A percentile compares a stretch with the other conserved stretches of the same genome.
These are phyloP conservation scores for Spialia ferax DNA, from an alignment of 2,888 invertebrate species.

Conservation along the genomic window DNA sequence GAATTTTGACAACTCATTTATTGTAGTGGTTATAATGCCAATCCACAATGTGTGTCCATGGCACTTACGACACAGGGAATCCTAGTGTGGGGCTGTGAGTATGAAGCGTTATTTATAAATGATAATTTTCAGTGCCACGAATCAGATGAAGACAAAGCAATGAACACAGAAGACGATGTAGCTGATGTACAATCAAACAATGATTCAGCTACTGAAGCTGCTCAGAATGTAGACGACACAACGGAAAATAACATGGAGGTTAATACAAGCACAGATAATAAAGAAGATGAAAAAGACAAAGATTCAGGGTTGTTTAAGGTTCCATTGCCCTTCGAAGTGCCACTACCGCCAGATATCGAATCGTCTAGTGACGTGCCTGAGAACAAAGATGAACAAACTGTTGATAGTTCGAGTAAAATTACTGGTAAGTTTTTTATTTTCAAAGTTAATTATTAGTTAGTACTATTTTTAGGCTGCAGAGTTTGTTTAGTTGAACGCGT, in stretches of 20 bases:
- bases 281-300: constrained; percentile 28
- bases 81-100: too few species aligned
- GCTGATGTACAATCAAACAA: constrained; percentile 59
- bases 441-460: too few species aligned
- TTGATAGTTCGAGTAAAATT: constrained; percentile 46
- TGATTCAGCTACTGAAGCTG: constrained; percentile 45
- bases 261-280: constrained; percentile 21
- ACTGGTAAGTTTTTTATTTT: constrained; percentile 46
- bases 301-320: constrained; percentile 16
- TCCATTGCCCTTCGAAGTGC: constrained; percentile 52
- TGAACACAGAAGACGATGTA: constrained; percentile 71
- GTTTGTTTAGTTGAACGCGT: too few species aligned
- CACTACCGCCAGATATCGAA: constrained; percentile 56
- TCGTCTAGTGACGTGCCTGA: constrained; percentile 55
- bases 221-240: constrained; percentile 41
- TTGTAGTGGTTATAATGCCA: too few species aligned
- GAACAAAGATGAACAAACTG: constrained; percentile 49
- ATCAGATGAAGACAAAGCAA: constrained; percentile 67
- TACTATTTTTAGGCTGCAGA: too few species aligned
- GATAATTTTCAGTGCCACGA: constrained; percentile 61
- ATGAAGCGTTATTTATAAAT: too few species aligned
- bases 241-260: constrained; percentile 42
- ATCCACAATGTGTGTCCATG: too few species aligned
- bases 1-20: too few species aligned
- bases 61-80: too few species aligned